Conservation (phyloP, 1,140 invertebrate genomes). For the Hypothenemus hampei region DNA sequence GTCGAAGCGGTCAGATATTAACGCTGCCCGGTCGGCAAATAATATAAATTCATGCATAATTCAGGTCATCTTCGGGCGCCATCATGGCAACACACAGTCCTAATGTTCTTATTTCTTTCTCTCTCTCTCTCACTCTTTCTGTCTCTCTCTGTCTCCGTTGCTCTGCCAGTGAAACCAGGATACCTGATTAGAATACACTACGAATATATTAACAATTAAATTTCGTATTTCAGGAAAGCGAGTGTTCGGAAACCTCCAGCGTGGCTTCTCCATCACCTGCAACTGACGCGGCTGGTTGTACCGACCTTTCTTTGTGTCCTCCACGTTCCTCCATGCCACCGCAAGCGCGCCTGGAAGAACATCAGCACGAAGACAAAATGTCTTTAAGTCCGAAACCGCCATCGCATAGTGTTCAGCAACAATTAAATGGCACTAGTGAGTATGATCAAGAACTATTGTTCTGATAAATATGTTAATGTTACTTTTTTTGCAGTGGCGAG, state of each 20-base stretch:
- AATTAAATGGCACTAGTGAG: constrained; percentile 71
- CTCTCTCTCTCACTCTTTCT: background rate
- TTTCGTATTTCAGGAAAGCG: constrained; percentile 61
- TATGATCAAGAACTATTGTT: no score
- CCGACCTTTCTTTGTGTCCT: constrained; percentile 41
- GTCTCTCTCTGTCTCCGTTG: no score
- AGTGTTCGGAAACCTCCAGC: constrained; percentile 56
- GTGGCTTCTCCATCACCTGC: constrained; percentile 60
- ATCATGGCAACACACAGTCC: constrained; percentile 12
- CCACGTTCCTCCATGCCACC: constrained; percentile 18
- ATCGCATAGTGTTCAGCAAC: constrained; percentile 43
- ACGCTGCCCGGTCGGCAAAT: constrained; percentile 13
- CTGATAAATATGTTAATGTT: no score
- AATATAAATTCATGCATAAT: constrained; percentile 33
- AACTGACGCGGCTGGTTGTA: constrained; percentile 46
- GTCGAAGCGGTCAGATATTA: constrained; percentile 21
- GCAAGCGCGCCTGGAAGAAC: constrained; percentile 32
- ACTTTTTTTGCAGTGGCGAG: constrained; percentile 68
- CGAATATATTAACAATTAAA: constrained; percentile 1
- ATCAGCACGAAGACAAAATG: constrained; percentile 4
- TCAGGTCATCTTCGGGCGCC: constrained; percentile 25
- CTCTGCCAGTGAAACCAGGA: background rate
- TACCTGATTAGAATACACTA: background rate
- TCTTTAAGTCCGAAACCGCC: constrained; percentile 15
- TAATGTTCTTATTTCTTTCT: constrained; percentile 19